phyloP scores from a whole-genome alignment of 2,888 invertebrate genomes.

The Cosmopolites sordidus region DNA sequence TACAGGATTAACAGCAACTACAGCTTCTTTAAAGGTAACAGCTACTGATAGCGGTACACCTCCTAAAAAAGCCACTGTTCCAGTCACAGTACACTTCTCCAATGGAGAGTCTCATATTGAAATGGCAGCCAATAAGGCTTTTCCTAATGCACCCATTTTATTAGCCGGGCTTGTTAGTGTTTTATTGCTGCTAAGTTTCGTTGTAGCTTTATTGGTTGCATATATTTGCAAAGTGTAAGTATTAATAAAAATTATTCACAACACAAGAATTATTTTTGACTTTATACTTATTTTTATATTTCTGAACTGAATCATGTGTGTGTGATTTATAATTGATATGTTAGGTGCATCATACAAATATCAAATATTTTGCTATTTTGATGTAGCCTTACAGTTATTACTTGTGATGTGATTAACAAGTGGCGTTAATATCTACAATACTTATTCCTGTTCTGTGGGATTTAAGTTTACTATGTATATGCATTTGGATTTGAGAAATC shows the following conservation, averaged over 20 bases:
- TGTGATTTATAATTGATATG: too few relatives aligned
- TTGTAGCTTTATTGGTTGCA: conserved; percentile 69
- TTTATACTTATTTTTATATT: too few relatives aligned
- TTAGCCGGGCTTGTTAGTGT: conserved; percentile 67
- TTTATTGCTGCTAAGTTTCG: conserved; percentile 66
- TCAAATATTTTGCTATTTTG: too few relatives aligned
- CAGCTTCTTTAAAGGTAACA: conserved; percentile 73
- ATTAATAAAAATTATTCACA: neutral
- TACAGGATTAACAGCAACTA: conserved; percentile 45
- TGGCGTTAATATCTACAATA: too few relatives aligned
- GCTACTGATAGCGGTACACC: conserved; percentile 82
- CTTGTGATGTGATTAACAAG: too few relatives aligned
- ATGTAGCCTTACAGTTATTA: too few relatives aligned
- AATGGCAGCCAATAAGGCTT: conserved; percentile 2
- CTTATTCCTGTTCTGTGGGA: too few relatives aligned
- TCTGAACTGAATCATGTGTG: too few relatives aligned
- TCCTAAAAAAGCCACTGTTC: conserved; percentile 70
- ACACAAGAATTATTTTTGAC: too few relatives aligned
- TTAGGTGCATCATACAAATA: too few relatives aligned
- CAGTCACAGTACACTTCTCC: conserved; percentile 61
- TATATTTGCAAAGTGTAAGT: conserved; percentile 74
- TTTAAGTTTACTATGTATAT: too few relatives aligned
- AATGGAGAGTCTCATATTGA: conserved; percentile 11
- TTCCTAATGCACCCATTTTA: conserved; percentile 37
- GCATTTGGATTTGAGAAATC: too few relatives aligned